These are phyloP conservation scores for Clostera curtula DNA, from an alignment of 2,888 invertebrate genomes.

Conservation along the genomic window DNA sequence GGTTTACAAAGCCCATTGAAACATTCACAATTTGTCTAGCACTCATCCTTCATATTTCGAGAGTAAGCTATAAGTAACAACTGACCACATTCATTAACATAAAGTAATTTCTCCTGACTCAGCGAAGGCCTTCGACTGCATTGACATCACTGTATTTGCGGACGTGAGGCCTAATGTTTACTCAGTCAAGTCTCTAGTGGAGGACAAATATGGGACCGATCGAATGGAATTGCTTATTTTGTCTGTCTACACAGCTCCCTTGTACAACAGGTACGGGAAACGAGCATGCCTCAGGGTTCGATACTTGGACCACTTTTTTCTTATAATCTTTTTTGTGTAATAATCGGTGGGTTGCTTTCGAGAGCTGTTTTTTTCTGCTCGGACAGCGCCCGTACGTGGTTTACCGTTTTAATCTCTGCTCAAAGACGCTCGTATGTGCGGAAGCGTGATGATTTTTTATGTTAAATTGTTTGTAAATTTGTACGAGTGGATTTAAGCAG, in stretches of 20 bases:
- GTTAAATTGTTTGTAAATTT: conserved; percentile 46
- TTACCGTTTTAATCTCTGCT: conserved; percentile 57
- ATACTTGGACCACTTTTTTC: conserved; percentile 39
- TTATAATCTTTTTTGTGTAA: conserved; percentile 44
- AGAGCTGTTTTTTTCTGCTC: conserved; percentile 49
- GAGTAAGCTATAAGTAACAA: conserved; percentile 19
- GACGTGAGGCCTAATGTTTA: conserved; percentile 70
- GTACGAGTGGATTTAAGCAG: conserved; percentile 22
- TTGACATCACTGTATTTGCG: conserved; percentile 68
- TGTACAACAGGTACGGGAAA: conserved; percentile 59
- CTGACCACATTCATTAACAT: conserved; percentile 24
- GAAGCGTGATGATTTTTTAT: conserved; percentile 43
- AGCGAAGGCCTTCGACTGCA: conserved; percentile 52
- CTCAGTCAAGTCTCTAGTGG: conserved; percentile 72
- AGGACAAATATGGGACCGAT: conserved; percentile 71
- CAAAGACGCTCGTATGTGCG: conserved; percentile 43
- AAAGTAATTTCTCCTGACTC: conserved; percentile 47
- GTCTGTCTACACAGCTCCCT: conserved; percentile 69
- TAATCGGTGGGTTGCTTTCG: conserved; percentile 47
- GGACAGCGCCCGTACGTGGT: conserved; percentile 36
- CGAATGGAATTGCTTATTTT: conserved; percentile 74
- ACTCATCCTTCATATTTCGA: too few species aligned
- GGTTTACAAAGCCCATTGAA: too few species aligned
- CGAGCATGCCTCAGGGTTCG: conserved; percentile 50
- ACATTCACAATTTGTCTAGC: conserved; percentile 1